A percentile compares a stretch with the other conserved stretches of the same genome.
Conservation (phyloP, 2,113 vertebrate species). For the Hemichromis elongatus region DNA sequence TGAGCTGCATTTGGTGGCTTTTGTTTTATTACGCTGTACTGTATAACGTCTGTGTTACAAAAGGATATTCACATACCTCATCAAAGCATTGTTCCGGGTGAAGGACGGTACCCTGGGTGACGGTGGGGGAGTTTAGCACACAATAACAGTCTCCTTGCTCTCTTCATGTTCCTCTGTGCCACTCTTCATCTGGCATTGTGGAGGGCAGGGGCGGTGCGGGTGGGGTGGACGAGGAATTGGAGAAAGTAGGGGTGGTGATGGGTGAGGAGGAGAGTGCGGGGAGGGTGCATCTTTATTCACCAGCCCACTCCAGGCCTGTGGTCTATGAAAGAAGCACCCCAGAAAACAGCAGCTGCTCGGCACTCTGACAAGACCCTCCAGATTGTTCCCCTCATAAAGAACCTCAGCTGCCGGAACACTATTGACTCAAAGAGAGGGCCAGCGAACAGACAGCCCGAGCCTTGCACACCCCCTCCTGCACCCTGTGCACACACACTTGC, state of each 20-base stretch:
- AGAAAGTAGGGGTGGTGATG: background rate
- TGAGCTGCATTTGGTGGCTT: conserved; percentile 15
- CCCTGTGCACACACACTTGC: conserved; percentile 41
- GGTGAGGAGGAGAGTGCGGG: background rate
- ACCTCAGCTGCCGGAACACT: conserved; percentile 72
- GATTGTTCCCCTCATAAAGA: conserved; percentile 71
- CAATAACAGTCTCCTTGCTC: conserved; percentile 12
- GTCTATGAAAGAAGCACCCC: conserved; percentile 54
- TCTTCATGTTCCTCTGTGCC: conserved; percentile 32
- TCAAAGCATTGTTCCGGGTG: conserved; percentile 20
- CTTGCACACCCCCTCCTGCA: background rate
- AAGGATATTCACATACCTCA: conserved; percentile 55
- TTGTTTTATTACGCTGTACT: conserved; percentile 9
- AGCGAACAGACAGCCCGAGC: conserved; percentile 54
- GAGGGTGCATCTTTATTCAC: conserved; percentile 50
- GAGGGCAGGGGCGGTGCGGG: background rate
- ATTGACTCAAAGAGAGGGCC: conserved; percentile 63
- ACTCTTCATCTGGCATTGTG: conserved; percentile 46
- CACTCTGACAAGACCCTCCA: conserved; percentile 73
- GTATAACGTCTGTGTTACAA: conserved; percentile 39
- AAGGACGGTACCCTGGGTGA: conserved; percentile 4
- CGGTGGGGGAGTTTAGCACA: background rate
- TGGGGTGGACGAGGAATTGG: conserved; percentile 11
- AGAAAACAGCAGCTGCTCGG: conserved; percentile 75
- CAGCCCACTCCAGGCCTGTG: conserved; percentile 60